Conservation (phyloP, 1,140 invertebrate genomes). For the Drosophila aff. region DNA sequence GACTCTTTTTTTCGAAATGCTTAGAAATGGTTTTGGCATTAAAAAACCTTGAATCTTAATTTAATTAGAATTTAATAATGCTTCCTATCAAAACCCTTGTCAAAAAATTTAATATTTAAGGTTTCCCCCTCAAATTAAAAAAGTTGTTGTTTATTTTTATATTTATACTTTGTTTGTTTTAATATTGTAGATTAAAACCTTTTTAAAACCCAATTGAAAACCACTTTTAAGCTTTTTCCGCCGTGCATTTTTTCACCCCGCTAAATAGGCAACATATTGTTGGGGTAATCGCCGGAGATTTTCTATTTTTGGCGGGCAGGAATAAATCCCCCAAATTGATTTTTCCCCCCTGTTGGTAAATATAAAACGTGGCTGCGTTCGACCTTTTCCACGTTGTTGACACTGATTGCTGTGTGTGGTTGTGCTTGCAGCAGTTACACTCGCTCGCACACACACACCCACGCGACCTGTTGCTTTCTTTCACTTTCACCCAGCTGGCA, state of each 20-base stretch:
- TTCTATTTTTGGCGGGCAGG: conserved; percentile 58
- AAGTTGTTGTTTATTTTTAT: neutral
- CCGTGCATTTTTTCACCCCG: conserved; percentile 16
- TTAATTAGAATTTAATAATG: neutral
- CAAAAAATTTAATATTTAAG: neutral
- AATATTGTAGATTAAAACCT: neutral
- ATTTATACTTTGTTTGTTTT: neutral
- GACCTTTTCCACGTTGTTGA: conserved; percentile 40
- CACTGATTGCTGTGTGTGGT: conserved; percentile 44
- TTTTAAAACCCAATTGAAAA: neutral
- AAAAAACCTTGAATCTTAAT: neutral
- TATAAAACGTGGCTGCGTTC: conserved; percentile 47
- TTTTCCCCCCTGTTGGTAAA: conserved; percentile 29
- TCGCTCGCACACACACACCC: conserved; percentile 19
- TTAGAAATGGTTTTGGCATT: neutral
- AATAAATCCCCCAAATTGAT: conserved; percentile 46
- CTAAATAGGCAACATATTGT: conserved; percentile 70
- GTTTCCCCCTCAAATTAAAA: neutral
- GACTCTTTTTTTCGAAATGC: neutral
- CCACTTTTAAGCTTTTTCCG: neutral
- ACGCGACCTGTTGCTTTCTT: conserved; percentile 71
- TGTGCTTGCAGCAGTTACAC: conserved; percentile 9
- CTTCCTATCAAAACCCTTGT: neutral
- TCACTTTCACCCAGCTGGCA: conserved; percentile 57
- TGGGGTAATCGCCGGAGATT: conserved; percentile 56